Percentiles rank a stretch among this genome's conserved stretches.
phyloP scores from a whole-genome alignment of 35 echinoderm and acorn worm species.

The Lytechinus variegatus region DNA sequence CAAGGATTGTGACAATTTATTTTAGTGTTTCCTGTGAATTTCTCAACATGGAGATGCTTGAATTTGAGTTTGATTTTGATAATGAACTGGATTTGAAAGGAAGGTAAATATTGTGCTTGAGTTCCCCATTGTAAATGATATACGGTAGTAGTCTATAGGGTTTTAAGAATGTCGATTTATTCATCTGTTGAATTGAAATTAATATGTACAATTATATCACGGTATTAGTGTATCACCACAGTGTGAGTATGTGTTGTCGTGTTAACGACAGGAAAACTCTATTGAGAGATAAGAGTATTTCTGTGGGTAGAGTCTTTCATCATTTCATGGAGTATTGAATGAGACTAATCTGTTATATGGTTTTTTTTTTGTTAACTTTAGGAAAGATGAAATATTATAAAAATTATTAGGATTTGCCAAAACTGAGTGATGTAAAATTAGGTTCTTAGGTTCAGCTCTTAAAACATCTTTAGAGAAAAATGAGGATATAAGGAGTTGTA shows the following conservation, averaged over 20 bases:
- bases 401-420: background rate
- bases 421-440: background rate
- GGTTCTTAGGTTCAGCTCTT: too few relatives aligned
- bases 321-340: background rate
- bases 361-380: background rate
- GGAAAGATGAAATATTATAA: background rate
- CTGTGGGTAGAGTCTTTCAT: background rate
- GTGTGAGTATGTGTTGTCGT: too few relatives aligned
- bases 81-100: background rate
- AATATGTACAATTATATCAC: too few relatives aligned
- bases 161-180: too few relatives aligned
- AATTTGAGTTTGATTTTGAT: constrained; percentile 15
- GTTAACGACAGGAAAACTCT: too few relatives aligned
- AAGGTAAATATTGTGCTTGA: background rate
- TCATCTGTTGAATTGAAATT: too few relatives aligned
- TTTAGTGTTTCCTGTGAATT: background rate
- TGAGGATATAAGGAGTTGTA: background rate
- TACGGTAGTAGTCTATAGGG: too few relatives aligned
- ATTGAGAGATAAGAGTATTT: background rate
- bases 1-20: background rate
- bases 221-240: too few relatives aligned
- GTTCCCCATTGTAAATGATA: too few relatives aligned
- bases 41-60: background rate
- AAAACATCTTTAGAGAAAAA: background rate
- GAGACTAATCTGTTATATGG: background rate